Base-by-base conservation (phyloP, 2,113 vertebrate species). In the Stegastes partitus region DNA sequence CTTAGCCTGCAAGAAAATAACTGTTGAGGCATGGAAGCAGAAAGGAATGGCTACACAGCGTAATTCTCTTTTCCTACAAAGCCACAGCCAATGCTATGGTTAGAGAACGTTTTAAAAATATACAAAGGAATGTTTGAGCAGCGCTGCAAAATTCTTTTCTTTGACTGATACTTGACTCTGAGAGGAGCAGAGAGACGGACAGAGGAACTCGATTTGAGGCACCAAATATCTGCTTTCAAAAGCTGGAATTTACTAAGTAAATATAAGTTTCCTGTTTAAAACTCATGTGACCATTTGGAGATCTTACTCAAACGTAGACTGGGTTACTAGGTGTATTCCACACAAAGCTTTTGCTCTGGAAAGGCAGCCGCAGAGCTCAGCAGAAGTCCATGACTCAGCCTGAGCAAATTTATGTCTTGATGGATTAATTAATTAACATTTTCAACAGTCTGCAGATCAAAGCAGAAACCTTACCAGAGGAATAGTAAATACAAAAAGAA, bases 91-190 rank as follows among this genome's bases (percentile, higher is more conserved):
- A 72, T 56, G 59, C 58, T 68, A 83, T 74, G 84, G 82, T 90
- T 82, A 44, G 83, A 59, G 72, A 37, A 72, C 4, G 57, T 67
- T 90, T 88, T 90, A 92, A 89, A 92, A 91, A 92, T 90, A 93
- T 66, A 92, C 90, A 91, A 75, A 85, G 86, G 88, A 93, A 94
- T 92, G 92, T 88, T 93, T 89, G 85, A 87, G 89, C 84, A 74
- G 86, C 23, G 58, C 83, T 90, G 90, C 85, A 92, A 92, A 90
- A 91, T 90, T 92, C 84, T 91, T 89, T 86, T 92, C 85, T 88
- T 74, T 57, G 68, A 88, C 80, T 68, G 73, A 85, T 76, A 71
- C 61, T 57, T 49, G 45, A 78, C 78, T 61, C 55, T 1, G 59
- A 71, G 79, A 90, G 44, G 56, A 84, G 73, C 54, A 75, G 49